Conservation (phyloP, 2,113 vertebrate genomes). For the Cyphomyrus discorhynchus region DNA sequence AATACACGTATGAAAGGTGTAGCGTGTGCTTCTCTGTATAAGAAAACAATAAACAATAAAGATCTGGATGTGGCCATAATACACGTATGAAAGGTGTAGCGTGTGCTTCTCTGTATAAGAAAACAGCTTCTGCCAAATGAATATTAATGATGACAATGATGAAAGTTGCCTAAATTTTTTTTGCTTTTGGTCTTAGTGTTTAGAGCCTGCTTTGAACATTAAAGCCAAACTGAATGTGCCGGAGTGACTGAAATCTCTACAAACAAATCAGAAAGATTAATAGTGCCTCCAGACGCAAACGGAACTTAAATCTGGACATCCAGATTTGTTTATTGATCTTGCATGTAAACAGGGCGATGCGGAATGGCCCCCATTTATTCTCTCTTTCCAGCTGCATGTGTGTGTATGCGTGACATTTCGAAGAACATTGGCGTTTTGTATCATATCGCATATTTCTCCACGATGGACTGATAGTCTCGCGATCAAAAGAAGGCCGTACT, state of each 20-base stretch:
- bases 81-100: neutral
- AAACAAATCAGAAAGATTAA: neutral
- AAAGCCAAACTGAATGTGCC: neutral
- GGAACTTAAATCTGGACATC: neutral
- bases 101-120: neutral
- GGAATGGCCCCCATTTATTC: neutral
- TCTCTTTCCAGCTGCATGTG: neutral
- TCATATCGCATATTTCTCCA: constrained; percentile 24
- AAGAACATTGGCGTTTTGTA: neutral
- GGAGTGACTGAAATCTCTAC: neutral
- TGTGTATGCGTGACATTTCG: neutral
- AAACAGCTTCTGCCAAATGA: neutral
- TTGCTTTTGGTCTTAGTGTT: neutral
- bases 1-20: neutral
- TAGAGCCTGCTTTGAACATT: neutral
- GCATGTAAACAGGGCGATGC: neutral
- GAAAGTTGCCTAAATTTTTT: neutral
- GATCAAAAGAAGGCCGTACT: constrained; percentile 40
- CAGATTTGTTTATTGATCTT: neutral
- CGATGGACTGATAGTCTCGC: constrained; percentile 33
- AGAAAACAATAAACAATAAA: too few relatives aligned
- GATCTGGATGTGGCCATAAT: neutral
- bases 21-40: neutral
- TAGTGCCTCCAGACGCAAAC: neutral
- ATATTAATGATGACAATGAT: neutral